Evolutionary conservation across 1,140 invertebrate species (phyloP), one percentile per base, ranked within the genome.

Genomic region (Drosophila kurseongensis): DNA sequence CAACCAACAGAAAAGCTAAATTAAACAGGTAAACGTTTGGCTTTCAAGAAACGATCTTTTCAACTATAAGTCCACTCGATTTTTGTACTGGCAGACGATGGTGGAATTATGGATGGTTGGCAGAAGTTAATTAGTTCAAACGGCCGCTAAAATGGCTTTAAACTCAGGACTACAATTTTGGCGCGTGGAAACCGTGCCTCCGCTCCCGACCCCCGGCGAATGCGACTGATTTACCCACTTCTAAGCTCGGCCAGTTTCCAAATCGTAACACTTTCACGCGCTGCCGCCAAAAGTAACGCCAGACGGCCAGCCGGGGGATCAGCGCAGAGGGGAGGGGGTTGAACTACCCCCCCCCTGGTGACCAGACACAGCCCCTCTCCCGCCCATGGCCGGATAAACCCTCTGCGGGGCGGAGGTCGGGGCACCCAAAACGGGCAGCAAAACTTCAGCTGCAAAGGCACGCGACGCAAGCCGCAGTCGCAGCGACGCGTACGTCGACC

Each of bases 221-320:
- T 52, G 36, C 74, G 69, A 69, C 75, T 83, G 79, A 74, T 83
- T 88, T 88, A 88, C 83, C 79, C 84, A 88, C 76, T 88, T 88
- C 83, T 88, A 88, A 88, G 83, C 72, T 88, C 73, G 62, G 56
- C n/a, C 29, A 58, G 60, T 44, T 88, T 88, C 75, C 67, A 79
- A 88, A 88, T 88, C 83, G 84, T 88, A 88, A 88, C 83, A 88
- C 83, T 88, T 88, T 88, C 80, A 58, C 83, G 84, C 75, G 63
- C 62, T 73, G 41, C 50, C 60, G 14, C 63, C 67, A 83, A 79
- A 88, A 86, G 72, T 55, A 88, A 58, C 42, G 56, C 73, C 63
- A 76, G 40, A 60, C 74, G 59, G 44, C 23, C 16, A 23, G 41
- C 35, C 16, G 41, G 12, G 12, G 48, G 10, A 45, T 9, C 10